Percentiles rank a stretch among this genome's conserved stretches.
phyloP scores from a whole-genome alignment of 2,888 invertebrate genomes.

The Subacronicta megacephala region DNA sequence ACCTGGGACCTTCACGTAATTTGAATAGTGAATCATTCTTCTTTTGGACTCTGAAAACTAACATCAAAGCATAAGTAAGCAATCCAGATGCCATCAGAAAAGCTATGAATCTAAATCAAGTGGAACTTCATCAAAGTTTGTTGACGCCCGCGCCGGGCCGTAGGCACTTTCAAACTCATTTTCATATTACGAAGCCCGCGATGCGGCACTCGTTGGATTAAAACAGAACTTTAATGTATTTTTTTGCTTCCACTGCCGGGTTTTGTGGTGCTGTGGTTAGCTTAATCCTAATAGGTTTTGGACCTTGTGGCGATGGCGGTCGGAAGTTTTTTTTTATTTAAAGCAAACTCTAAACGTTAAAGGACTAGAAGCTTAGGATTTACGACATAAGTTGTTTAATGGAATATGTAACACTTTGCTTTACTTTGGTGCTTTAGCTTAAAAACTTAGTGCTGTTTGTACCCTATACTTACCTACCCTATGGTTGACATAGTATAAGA shows the following conservation, averaged over 20 bases:
- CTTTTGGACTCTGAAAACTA: constrained; percentile 60
- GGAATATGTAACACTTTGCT: too few relatives aligned
- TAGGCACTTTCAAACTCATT: constrained; percentile 80
- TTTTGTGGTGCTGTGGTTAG: constrained; percentile 18
- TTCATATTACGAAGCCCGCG: constrained; percentile 73
- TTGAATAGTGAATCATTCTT: constrained; percentile 12
- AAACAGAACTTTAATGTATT: constrained; percentile 64
- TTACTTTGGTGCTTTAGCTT: too few relatives aligned
- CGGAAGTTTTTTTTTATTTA: background rate
- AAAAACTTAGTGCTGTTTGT: too few relatives aligned
- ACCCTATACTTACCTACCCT: too few relatives aligned
- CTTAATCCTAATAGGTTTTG: constrained; percentile 25
- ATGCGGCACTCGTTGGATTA: constrained; percentile 62
- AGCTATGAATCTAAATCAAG: constrained; percentile 86
- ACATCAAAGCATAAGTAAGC: constrained; percentile 72
- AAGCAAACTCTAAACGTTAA: too few relatives aligned
- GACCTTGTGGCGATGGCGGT: background rate
- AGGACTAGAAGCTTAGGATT: background rate
- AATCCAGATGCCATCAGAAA: constrained; percentile 76
- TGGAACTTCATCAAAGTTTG: constrained; percentile 82
- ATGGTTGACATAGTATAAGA: too few relatives aligned
- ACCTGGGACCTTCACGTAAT: too few relatives aligned
- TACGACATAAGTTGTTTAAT: too few relatives aligned
- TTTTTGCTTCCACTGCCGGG: constrained; percentile 26
- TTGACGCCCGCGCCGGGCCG: constrained; percentile 62